phyloP scores from a whole-genome alignment of 37 sponge, comb jelly and placozoan species.

The Mnemiopsis leidyi region DNA sequence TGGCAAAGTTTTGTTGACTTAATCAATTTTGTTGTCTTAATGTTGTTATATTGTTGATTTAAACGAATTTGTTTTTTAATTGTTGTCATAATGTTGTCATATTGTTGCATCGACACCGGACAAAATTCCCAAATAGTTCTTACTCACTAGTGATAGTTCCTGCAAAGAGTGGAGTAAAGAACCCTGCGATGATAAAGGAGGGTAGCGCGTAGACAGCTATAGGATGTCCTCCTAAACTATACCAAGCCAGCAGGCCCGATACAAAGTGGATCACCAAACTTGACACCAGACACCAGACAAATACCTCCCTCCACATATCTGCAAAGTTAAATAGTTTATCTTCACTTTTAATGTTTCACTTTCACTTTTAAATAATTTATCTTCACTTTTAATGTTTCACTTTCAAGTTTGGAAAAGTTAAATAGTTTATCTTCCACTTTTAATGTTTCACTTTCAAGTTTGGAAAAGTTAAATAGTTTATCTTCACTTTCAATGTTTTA shows the following conservation, averaged over 20 bases:
- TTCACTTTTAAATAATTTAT: not conserved
- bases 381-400: no score
- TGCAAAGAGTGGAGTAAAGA: conserved; percentile 62
- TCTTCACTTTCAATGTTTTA: no score
- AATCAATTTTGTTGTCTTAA: no score
- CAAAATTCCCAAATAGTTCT: not conserved
- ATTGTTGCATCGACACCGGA: no score
- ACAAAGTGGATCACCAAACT: conserved; percentile 44
- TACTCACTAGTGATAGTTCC: conserved; percentile 56
- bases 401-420: no score
- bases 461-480: no score
- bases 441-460: no score
- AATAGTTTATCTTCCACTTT: no score
- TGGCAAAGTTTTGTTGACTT: no score
- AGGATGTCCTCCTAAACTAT: conserved; percentile 59
- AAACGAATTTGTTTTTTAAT: no score
- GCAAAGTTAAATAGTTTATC: not conserved
- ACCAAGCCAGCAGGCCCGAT: conserved; percentile 57
- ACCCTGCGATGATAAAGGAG: conserved; percentile 25
- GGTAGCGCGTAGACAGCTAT: conserved; percentile 50
- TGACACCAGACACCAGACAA: conserved; percentile 54
- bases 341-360: not conserved
- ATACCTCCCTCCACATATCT: conserved; percentile 63
- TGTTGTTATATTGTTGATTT: no score
- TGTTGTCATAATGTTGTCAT: no score